These are phyloP conservation scores for Chunga burmeisteri DNA, from an alignment of 2,113 vertebrate species.

Conservation along the genomic window DNA sequence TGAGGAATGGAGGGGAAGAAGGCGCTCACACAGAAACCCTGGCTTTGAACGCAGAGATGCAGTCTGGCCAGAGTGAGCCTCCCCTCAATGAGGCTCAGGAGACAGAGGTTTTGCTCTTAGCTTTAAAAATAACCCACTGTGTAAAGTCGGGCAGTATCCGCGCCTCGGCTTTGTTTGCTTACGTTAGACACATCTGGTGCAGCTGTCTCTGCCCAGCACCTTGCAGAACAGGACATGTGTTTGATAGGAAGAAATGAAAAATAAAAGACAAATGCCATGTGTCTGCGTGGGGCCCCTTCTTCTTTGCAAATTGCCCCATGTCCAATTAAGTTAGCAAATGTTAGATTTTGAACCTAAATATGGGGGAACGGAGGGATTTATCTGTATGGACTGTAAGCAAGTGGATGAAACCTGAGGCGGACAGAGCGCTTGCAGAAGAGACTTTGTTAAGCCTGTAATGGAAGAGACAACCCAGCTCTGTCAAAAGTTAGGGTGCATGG, in stretches of 20 bases:
- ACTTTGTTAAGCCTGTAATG: background rate
- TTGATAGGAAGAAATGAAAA: background rate
- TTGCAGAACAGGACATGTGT: background rate
- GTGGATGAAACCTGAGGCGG: background rate
- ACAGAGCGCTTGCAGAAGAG: background rate
- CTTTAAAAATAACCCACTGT: constrained; percentile 38
- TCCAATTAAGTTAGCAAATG: background rate
- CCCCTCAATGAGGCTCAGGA: background rate
- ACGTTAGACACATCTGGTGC: background rate
- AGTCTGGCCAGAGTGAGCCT: background rate
- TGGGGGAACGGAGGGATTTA: background rate
- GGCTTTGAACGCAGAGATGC: fast-evolving
- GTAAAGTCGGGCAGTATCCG: background rate
- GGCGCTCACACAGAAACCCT: background rate
- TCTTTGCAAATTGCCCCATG: background rate
- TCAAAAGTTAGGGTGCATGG: fast-evolving
- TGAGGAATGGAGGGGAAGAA: background rate
- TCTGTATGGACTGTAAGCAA: background rate
- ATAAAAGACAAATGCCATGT: background rate
- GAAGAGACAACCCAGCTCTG: background rate
- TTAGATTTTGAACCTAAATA: background rate
- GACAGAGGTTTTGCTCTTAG: background rate
- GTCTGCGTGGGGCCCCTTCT: background rate
- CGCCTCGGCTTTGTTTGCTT: background rate
- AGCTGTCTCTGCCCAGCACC: background rate